Evolutionary conservation across 1,140 invertebrate species (phyloP).

Genomic region (Drosophila tani): DNA sequence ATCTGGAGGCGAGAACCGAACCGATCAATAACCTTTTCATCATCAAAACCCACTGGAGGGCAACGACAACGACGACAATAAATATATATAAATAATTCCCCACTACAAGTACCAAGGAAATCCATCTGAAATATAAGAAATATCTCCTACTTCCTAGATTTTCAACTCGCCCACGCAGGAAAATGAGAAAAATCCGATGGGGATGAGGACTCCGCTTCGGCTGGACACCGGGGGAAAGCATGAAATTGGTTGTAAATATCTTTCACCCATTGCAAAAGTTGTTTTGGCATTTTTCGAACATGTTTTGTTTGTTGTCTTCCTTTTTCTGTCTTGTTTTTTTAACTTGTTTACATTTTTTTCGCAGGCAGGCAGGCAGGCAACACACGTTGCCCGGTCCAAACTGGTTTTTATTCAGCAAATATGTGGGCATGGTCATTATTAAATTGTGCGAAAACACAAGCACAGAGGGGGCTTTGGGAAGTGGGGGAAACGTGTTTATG

Average conservation of each 20-base stretch:
- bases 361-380: conserved; percentile 5
- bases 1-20: conserved; percentile 40
- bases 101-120: not conserved
- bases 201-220: not conserved
- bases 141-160: conserved; percentile 3
- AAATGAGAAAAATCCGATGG: not conserved
- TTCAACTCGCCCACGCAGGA: not conserved
- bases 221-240: conserved; percentile 13
- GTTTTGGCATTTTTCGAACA: conserved; percentile 45
- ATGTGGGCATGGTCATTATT: conserved; percentile 43
- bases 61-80: not conserved
- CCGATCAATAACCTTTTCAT: conserved; percentile 49
- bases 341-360: conserved; percentile 49
- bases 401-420: conserved; percentile 21
- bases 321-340: conserved; percentile 21
- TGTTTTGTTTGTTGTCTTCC: conserved; percentile 34
- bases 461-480: too few species aligned
- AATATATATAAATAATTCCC: too few species aligned
- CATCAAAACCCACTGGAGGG: conserved; percentile 22
- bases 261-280: conserved; percentile 48
- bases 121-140: not conserved
- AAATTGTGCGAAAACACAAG: conserved; percentile 24
- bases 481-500: not conserved
- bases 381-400: conserved; percentile 14
- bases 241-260: conserved; percentile 45